phyloP scores from a whole-genome alignment of 2,888 invertebrate genomes.

The Drosophila kanekoi region DNA sequence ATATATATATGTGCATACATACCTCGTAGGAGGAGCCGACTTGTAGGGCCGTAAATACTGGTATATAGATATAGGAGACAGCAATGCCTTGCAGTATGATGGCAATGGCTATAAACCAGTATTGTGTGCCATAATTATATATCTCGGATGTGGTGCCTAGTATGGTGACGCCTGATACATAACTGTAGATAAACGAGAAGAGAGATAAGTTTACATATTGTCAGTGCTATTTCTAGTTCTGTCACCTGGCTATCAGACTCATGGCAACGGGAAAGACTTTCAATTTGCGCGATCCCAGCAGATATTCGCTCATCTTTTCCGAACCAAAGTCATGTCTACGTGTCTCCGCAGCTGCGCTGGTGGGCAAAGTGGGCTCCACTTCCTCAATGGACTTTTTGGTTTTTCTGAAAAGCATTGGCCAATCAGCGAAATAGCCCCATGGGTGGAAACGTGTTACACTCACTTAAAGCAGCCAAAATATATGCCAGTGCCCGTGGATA shows the following conservation, averaged over 20 bases:
- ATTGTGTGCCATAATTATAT: slow-evolving; percentile 94
- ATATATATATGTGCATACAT: slow-evolving; percentile 58
- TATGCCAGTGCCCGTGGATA: slow-evolving; percentile 92
- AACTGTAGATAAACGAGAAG: slow-evolving; percentile 86
- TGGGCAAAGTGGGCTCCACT: slow-evolving; percentile 54
- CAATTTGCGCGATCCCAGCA: slow-evolving; percentile 91
- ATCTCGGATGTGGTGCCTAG: slow-evolving; percentile 95
- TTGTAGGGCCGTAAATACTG: slow-evolving; percentile 91
- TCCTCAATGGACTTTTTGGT: slow-evolving; percentile 50
- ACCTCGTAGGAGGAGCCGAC: slow-evolving; percentile 95
- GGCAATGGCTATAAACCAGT: slow-evolving; percentile 91
- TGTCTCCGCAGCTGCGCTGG: slow-evolving; percentile 30
- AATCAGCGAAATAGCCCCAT: not conserved
- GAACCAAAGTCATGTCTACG: slow-evolving; percentile 84
- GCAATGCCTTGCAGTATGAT: slow-evolving; percentile 89
- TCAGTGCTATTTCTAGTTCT: slow-evolving; percentile 6
- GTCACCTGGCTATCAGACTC: slow-evolving; percentile 93
- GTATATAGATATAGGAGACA: slow-evolving; percentile 90
- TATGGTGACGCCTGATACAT: slow-evolving; percentile 95
- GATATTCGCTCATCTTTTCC: slow-evolving; percentile 89
- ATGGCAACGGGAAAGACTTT: slow-evolving; percentile 93
- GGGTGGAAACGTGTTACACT: slow-evolving; percentile 19
- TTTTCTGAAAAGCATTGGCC: slow-evolving; percentile 41
- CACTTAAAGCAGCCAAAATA: slow-evolving; percentile 86
- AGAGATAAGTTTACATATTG: slow-evolving; percentile 39